Percentiles rank a stretch among this genome's conserved stretches.
Evolutionary conservation across 2,797 vertebrate species (phyloP).

Genomic region (Argentina silus): DNA sequence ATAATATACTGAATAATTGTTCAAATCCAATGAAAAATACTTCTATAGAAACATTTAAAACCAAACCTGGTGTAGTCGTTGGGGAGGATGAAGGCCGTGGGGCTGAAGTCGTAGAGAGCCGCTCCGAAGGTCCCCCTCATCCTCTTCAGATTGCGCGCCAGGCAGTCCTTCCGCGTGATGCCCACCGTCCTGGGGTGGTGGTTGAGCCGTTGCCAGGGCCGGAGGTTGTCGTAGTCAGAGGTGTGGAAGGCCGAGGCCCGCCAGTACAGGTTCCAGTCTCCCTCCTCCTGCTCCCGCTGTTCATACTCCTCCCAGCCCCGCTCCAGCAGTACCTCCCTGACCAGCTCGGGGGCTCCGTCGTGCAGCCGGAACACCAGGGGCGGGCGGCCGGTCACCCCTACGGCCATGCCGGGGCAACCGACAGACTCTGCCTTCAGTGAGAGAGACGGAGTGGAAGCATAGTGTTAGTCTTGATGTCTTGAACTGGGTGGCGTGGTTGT

Average conservation of each 20-base stretch:
- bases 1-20: no score
- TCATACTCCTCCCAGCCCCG: slow-evolving; percentile 80
- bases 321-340: slow-evolving; percentile 84
- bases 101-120: slow-evolving; percentile 78
- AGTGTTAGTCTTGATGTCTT: background rate
- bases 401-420: slow-evolving; percentile 43
- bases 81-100: slow-evolving; percentile 79
- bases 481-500: no score
- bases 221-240: slow-evolving; percentile 71
- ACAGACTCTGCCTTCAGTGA: background rate
- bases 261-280: slow-evolving; percentile 86
- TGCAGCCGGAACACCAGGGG: slow-evolving; percentile 79
- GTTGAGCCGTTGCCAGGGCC: slow-evolving; percentile 86
- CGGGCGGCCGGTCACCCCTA: slow-evolving; percentile 4
- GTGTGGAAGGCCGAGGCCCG: slow-evolving; percentile 69
- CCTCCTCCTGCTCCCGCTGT: slow-evolving; percentile 48
- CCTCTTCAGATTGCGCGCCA: slow-evolving; percentile 78
- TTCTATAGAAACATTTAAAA: no score
- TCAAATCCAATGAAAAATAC: no score
- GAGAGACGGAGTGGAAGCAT: background rate
- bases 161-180: slow-evolving; percentile 82
- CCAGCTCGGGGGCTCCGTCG: slow-evolving; percentile 66
- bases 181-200: slow-evolving; percentile 80
- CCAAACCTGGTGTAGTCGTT: slow-evolving; percentile 71
- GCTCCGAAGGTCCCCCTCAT: slow-evolving; percentile 77